phyloP scores from a whole-genome alignment of 2,797 vertebrate species.

The Pteropus rufus region DNA sequence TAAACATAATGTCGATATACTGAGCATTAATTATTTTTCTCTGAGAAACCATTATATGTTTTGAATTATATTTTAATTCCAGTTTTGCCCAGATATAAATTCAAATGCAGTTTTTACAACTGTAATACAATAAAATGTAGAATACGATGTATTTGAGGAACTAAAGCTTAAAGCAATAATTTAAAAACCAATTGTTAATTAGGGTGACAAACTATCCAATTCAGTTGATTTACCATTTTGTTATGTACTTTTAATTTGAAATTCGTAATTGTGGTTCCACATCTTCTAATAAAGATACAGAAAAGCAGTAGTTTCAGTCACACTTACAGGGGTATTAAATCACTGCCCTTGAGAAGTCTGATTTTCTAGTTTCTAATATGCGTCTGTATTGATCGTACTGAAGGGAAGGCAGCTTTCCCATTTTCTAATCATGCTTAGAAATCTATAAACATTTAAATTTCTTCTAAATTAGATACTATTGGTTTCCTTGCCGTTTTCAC shows the following conservation, averaged over 20 bases:
- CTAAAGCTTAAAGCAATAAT: neutral
- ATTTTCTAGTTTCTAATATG: slow-evolving; percentile 51
- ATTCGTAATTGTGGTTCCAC: neutral
- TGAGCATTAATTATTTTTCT: neutral
- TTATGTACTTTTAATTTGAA: neutral
- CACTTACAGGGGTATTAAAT: slow-evolving; percentile 24
- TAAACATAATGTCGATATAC: slow-evolving; percentile 47
- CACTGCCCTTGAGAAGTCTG: slow-evolving; percentile 15
- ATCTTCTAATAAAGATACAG: slow-evolving; percentile 20
- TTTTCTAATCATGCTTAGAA: slow-evolving; percentile 74
- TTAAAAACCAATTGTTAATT: slow-evolving; percentile 35
- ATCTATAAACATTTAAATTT: slow-evolving; percentile 72
- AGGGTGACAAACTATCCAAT: neutral
- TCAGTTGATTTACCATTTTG: neutral
- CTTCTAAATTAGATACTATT: slow-evolving; percentile 59
- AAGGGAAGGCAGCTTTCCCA: slow-evolving; percentile 4
- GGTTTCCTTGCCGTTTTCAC: slow-evolving; percentile 69
- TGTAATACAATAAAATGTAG: neutral
- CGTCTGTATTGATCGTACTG: slow-evolving; percentile 43
- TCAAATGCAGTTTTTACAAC: neutral
- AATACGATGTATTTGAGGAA: neutral
- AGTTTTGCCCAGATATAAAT: neutral
- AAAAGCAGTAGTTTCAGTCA: slow-evolving; percentile 15
- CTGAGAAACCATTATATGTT: neutral
- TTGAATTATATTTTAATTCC: neutral